Base-by-base conservation (phyloP, 2,113 vertebrate genomes). In the Ivindomyrus marchei region DNA sequence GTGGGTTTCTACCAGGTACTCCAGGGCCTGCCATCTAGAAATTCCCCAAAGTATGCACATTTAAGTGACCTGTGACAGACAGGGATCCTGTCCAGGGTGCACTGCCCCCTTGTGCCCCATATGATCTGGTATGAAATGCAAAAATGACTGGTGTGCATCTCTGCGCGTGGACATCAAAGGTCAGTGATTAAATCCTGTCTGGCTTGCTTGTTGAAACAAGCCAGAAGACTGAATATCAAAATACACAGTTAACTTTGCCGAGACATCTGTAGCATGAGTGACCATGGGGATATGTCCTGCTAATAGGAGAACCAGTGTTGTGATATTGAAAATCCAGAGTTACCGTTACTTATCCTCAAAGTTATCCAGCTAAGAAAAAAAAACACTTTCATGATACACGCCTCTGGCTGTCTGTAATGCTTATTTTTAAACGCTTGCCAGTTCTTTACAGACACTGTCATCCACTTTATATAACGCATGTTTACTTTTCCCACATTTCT, bases 401-500 rank as follows among this genome's bases (percentile, higher is more conserved):
- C 3, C n/a, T n/a, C 45, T 80, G 85, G 2, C 4, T 62, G 83
- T 89, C 90, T 90, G 77, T 91, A 88, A 93, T 89, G 89, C 85
- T 91, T 92, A 7, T 50, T 88, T 90, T 91, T 85, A 88, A 89
- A 88, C 70, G 83, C 91, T 90, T 85, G 87, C 49, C 88, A 83
- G 50, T 53, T 74, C 83, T 15, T 85, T 56, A 62, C 36, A 53
- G 7, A 80, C 9, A 70, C 83, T 90, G 39, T 58, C 86, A 90
- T 49, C 84, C 47, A 52, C 66, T 90, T 90, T 88, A 91, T 85
- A 91, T 89, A 92, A 91, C 88, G 42, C 36, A 56, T 94, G 91
- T 95, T 95, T 95, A 91, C 93, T 95, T 95, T 96, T 94, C 94
- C 94, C 94, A 95, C 94, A 92, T 92, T 39, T 56, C 88, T 88